These are phyloP conservation scores for Anguilla pacifica DNA, from an alignment of 2,797 vertebrate genomes.

Conservation along the genomic window DNA sequence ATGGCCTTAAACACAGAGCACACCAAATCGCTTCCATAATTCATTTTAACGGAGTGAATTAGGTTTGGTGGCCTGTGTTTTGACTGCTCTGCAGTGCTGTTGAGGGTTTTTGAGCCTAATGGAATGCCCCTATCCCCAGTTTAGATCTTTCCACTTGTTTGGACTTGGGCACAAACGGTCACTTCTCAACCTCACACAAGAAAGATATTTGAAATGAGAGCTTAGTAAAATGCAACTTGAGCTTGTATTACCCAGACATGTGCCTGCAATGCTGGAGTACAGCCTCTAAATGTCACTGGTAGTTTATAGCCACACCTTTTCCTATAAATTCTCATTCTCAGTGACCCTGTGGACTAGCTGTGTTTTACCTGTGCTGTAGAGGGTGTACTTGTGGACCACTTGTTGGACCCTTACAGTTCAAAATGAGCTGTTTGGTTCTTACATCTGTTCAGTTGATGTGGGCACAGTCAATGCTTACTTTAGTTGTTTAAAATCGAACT, in stretches of 20 bases:
- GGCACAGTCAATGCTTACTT: neutral
- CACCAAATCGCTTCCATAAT: conserved; percentile 82
- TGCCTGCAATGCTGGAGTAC: neutral
- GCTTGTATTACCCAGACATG: neutral
- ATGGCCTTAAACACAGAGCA: conserved; percentile 80
- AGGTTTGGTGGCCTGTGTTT: conserved; percentile 79
- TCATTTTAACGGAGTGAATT: conserved; percentile 84
- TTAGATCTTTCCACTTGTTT: conserved; percentile 66
- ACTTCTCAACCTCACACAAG: conserved; percentile 40
- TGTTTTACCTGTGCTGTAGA: neutral
- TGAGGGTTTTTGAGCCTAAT: conserved; percentile 66
- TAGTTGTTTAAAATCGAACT: neutral
- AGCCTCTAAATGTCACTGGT: conserved; percentile 8
- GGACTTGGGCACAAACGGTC: conserved; percentile 60
- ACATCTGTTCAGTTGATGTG: neutral
- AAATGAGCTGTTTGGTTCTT: neutral
- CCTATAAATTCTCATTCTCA: neutral
- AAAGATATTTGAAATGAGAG: neutral
- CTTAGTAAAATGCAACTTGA: neutral
- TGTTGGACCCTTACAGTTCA: neutral
- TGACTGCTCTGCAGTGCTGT: conserved; percentile 71
- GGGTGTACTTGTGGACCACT: neutral
- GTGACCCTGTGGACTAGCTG: conserved; percentile 10
- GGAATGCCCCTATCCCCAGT: conserved; percentile 78
- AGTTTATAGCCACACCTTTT: conserved; percentile 7